Base-by-base conservation (phyloP, 1,140 invertebrate genomes). In the Bombus affinis region DNA sequence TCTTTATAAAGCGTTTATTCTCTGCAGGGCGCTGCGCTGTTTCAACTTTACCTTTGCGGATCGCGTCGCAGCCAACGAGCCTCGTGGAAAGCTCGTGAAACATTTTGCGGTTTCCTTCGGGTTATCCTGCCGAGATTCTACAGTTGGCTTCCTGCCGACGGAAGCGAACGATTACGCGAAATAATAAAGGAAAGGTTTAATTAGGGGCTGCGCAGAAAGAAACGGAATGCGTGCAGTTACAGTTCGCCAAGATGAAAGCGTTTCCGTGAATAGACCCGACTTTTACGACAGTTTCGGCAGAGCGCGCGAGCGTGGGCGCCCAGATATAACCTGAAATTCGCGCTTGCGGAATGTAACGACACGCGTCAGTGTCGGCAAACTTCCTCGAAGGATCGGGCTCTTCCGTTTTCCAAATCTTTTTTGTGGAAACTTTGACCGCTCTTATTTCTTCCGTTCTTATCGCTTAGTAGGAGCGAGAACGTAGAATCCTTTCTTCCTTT, bases 381-480 rank as follows among this genome's bases (percentile, higher is more conserved):
- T 0, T 18, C 18, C 47, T 1, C 47, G 0, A 53, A 53, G 18
- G 5, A 22, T 53, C 47, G 0, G 6, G 18, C 35, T 74, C 32
- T 81, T 83, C 62, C 39, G 62, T 78, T 86, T 72, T 89, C 76
- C 66, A 72, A 44, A 18, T 57, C 86, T 71, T 90, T 71, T 90
- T 90, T 81, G 89, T 89, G 89, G 88, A 90, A 89, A 42, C 71
- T 85, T 87, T 57, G 59, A 89, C 83, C 87, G 87, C 6, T 22
- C 47, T 2, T 53, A 2, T 22, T 22, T 8, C 47, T 53, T 22
- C 18, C 0, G 0, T 47, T 47, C 44, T 47, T 15, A 5, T 44
- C 1, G 47, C 47, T 18, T 6, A 1, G 15, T 18, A 15, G 44
- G 15, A 47, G 4, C 44, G 5, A 44, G 0, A 13, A 44, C 42